Base-by-base conservation (phyloP, 2,113 vertebrate species). In the Malurus melanocephalus region DNA sequence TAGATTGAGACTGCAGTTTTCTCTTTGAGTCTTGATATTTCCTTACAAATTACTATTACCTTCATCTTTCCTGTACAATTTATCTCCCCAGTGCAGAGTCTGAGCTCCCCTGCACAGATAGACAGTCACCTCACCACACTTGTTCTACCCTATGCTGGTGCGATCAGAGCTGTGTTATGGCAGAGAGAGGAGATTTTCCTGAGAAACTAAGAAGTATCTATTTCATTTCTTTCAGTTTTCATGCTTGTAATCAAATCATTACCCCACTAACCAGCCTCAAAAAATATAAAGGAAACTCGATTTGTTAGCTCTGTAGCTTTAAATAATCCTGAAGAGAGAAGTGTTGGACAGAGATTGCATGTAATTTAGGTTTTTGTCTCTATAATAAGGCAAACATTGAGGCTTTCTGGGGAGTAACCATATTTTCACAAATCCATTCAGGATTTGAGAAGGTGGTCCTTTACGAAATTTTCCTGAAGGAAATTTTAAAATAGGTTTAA, bases 291-390 rank as follows among this genome's bases (percentile, higher is more conserved):
- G 67, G 17, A 81, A 94, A 86, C 38, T 59, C 2, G 0, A 45
- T 84, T 72, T 79, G 13, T 79, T 88, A 76, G 27, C n/a, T 87
- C 64, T 53, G 11, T 18, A 83, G 42, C 72, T 95, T 95, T 88
- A 93, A 95, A 93, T 69, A 83, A 93, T 75, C 28, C 72, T 48
- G 46, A 88, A 69, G 40, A 92, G 40, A 75, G 80, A 89, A 95
- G 87, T 57, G 35, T 32, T 80, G 59, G 73, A 57, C 32, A 80
- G 35, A 90, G 65, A 93, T 92, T 87, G 61, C 32, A 46, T 9
- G 49, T 56, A 83, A 71, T 42, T 95, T 77, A 27, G 38, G 72
- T 59, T 89, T 93, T 74, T 87, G n/a, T 65, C 49, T 68, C 35
- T 27, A 19, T 79, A 77, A 90, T 61, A 66, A 72, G 75, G 28